Evolutionary conservation across 1,140 invertebrate species (phyloP), one percentile per base, ranked within the genome.

Genomic region (Steinernema khuongi): DNA sequence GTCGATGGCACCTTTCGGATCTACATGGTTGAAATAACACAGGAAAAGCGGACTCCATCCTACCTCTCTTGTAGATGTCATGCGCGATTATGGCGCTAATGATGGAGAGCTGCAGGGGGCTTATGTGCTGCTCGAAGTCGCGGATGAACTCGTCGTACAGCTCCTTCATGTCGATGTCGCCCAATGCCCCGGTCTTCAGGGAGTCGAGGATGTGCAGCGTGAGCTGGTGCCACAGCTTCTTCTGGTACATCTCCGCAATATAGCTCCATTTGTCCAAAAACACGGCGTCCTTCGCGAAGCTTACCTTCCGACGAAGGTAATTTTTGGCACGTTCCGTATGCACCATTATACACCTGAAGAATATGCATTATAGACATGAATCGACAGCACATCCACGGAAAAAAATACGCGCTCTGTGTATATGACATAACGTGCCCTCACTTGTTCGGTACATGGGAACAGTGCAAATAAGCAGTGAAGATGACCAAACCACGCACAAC

Each of bases 81-180:
- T 73, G 41, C 17, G 81, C 79, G 33, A 83, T 74, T 17, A 79
- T 80, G 14, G 82, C 74, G 33, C 72, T 36, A 30, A 84, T 82
- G 41, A 82, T 77, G 41, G 76, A 78, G 26, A 83, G 74, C 7
- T 84, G 67, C 14, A 84, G 70, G 22, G 77, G 69, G 68, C 79
- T 79, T 73, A 83, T 85, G 11, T 77, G 76, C 29, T 72, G 79
- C 41, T 83, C 82, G 67, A 85, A 84, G 7, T 85, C 83, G 28
- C 36, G 26, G 31, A 83, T 72, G 67, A 83, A 83, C n/a, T n/a
- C 36, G 36, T 11, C n/a, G 36, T 41, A 41, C 36, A 41, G 36
- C 7, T 11, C 36, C 36, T 41, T n/a, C 7, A 41, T 7, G 36
- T 41, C 36, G 36, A 41, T 7, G 36, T 41, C 36, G 7, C n/a